phyloP scores from a whole-genome alignment of 2,888 invertebrate genomes.

The Hedya salicella region DNA sequence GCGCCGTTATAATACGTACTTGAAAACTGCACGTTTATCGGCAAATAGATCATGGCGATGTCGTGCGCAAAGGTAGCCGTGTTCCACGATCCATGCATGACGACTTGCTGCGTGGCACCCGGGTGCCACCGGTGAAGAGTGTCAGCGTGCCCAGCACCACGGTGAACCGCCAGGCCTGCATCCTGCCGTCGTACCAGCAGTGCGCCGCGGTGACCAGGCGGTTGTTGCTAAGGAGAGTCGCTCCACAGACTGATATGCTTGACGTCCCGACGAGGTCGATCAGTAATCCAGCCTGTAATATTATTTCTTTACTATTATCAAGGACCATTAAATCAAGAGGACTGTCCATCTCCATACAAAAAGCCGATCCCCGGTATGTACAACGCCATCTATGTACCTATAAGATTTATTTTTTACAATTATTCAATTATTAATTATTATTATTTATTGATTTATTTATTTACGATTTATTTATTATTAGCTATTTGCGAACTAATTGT shows the following conservation, averaged over 20 bases:
- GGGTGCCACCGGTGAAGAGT: conserved; percentile 26
- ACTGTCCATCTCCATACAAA: too few relatives aligned
- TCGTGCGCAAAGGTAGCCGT: conserved; percentile 28
- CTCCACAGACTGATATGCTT: conserved; percentile 25
- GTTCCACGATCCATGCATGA: conserved; percentile 24
- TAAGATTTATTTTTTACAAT: too few relatives aligned
- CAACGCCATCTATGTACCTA: too few relatives aligned
- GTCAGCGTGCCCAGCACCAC: conserved; percentile 34
- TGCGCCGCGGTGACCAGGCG: conserved; percentile 33
- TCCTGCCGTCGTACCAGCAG: conserved; percentile 34
- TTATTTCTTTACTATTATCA: not conserved
- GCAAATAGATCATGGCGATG: conserved; percentile 37
- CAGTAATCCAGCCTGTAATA: conserved; percentile 28
- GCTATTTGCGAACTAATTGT: too few relatives aligned
- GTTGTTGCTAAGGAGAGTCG: conserved; percentile 27
- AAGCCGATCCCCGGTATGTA: too few relatives aligned
- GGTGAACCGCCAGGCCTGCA: conserved; percentile 32
- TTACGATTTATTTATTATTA: too few relatives aligned
- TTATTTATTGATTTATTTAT: too few relatives aligned
- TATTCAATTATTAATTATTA: too few relatives aligned
- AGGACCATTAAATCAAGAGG: too few relatives aligned
- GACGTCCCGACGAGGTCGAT: conserved; percentile 17
- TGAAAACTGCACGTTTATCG: conserved; percentile 8
- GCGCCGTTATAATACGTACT: too few relatives aligned
- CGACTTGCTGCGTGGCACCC: conserved; percentile 30